Conservation (phyloP, 2,113 vertebrate species). For the Cariama cristata region DNA sequence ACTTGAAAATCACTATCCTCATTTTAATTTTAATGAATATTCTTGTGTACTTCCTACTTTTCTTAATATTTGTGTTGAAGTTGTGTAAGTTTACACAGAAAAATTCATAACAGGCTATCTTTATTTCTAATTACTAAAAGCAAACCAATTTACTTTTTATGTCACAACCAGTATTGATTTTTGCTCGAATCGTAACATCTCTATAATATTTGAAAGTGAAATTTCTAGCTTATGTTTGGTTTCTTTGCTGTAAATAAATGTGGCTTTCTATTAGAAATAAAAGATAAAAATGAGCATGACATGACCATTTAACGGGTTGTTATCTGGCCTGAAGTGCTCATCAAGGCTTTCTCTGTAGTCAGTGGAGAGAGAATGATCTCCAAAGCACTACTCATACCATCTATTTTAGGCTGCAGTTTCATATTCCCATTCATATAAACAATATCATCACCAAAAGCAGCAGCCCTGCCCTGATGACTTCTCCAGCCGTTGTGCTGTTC, state of each 20-base stretch:
- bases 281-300: not conserved
- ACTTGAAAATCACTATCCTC: not conserved
- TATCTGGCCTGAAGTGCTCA: conserved; percentile 35
- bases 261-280: not conserved
- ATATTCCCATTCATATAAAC: conserved; percentile 54
- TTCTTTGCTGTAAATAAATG: conserved; percentile 12
- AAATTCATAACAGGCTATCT: not conserved
- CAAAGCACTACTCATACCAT: not conserved
- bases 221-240: not conserved
- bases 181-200: not conserved
- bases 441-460: conserved; percentile 27
- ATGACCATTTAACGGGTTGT: conserved; percentile 27
- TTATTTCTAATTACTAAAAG: not conserved
- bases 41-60: not conserved
- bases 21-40: not conserved
- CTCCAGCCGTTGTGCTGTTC: not conserved
- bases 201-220: not conserved
- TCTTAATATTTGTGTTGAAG: not conserved
- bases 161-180: not conserved
- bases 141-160: not conserved
- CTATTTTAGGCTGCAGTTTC: conserved; percentile 45
- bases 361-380: not conserved
- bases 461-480: conserved; percentile 14
- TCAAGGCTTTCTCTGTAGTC: conserved; percentile 29
- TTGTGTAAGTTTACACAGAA: not conserved